These are phyloP conservation scores for Crossaster papposus DNA, from an alignment of 53 echinoderm and acorn worm species.

Conservation along the genomic window DNA sequence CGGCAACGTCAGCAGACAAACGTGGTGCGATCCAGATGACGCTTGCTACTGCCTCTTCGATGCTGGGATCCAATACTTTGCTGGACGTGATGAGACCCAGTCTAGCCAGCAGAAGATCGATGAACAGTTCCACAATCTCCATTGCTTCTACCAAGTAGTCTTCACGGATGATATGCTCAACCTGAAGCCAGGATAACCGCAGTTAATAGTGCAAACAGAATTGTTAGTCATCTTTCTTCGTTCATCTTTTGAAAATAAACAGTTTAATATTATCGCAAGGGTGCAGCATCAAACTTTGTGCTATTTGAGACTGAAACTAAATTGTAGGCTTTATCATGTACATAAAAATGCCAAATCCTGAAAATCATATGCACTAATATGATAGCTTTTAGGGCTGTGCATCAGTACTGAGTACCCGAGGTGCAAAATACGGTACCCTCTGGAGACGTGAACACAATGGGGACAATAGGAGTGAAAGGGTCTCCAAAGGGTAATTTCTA, in stretches of 20 bases:
- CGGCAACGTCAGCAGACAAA: slow-evolving; percentile 78
- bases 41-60: slow-evolving; percentile 80
- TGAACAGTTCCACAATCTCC: slow-evolving; percentile 93
- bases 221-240: background rate
- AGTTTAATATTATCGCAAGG: background rate
- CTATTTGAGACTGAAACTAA: too few species aligned
- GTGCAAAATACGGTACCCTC: too few species aligned
- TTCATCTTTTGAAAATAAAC: background rate
- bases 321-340: too few species aligned
- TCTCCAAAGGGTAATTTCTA: too few species aligned
- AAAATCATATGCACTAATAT: too few species aligned
- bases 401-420: too few species aligned
- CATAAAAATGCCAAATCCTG: too few species aligned
- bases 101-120: slow-evolving; percentile 86
- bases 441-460: too few species aligned
- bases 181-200: slow-evolving; percentile 72
- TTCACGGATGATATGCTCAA: slow-evolving; percentile 98
- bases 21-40: slow-evolving; percentile 95
- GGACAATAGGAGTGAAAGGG: too few species aligned
- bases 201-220: background rate
- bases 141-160: slow-evolving; percentile 98
- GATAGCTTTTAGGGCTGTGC: too few species aligned
- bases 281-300: background rate
- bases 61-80: slow-evolving; percentile 80
- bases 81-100: slow-evolving; percentile 85